Evolutionary conservation across 2,888 invertebrate genomes (phyloP), one percentile per base, ranked within the genome.

Genomic region (Lycocerus yunnanus): DNA sequence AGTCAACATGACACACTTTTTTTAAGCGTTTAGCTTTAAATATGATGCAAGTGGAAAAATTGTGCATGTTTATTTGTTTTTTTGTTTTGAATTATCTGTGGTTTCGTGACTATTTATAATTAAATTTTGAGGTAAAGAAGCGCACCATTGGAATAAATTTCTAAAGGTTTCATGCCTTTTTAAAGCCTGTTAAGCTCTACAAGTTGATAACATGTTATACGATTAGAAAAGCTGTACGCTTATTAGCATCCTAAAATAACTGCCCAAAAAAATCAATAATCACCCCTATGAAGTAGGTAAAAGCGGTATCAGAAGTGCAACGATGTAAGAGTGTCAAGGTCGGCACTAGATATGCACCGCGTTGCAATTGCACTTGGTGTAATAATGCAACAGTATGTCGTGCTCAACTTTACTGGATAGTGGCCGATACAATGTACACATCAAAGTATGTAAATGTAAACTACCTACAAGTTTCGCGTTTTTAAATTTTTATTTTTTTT

Each of bases 241-340:
- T 20, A 69, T 73, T 43, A 68, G 43, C 63, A 66, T 76, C 79
- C 78, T 78, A 81, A 81, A 81, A 81, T 81, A 81, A 78, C 79
- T 78, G 75, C 75, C 75, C 18, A 78, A 80, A 81, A n/a, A 80
- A 81, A 81, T 81, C 81, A 80, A 81, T 81, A 81, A 80, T 75
- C 76, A 75, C 78, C 78, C 78, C 78, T 75, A 77, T 77, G 74
- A 71, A 74, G 80, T 79, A 78, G 79, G 79, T 79, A 78, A 63
- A 77, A 77, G 77, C 72, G 76, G 80, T 81, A 77, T 78, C 79
- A 78, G 78, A 78, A 79, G 79, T 80, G 80, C 80, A 80, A 77
- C 80, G 73, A 81, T 80, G 80, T 81, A 85, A 86, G 86, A 86
- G 86, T 86, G 86, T 86, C 86, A 86, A 86, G 86, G 86, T 85